Base-by-base conservation (phyloP, 1,140 invertebrate genomes). In the Ruditapes philippinarum region DNA sequence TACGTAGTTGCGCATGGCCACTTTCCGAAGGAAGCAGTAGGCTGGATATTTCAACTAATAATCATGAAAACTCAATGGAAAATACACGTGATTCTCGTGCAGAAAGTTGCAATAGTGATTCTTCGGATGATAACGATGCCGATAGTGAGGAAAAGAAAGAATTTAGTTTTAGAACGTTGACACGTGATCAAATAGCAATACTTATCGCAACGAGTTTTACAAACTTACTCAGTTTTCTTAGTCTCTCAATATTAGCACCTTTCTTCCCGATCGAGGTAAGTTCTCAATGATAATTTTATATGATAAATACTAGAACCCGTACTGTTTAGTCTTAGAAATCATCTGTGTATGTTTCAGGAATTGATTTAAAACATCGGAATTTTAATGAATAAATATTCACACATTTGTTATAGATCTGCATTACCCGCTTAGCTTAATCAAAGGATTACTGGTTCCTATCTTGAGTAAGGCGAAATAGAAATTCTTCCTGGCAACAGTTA, bases 211-310 rank as follows among this genome's bases (percentile, higher is more conserved):
- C 86, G 4, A 68, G 76, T 62, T 65, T 70, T 38, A 80, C 86
- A 31, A 81, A 79, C 45, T 54, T 88, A 40, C 57, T 88, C 33
- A 80, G 76, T 80, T 88, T 80, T 40, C 60, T 88, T 3, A 80
- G 86, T 73, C 60, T 88, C 1, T 88, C 86, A 1, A 70, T 88
- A 38, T 36, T 88, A 3, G 86, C 86, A 31, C 86, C 86, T 51
- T 88, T 88, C 42, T 88, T 88, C 49, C 86, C 86, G 0, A 22
- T 80, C 14, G 86, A 88, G 76, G 86, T 88, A 88, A 88, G 86
- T 17, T 45, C 42, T 14, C 14, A n/a, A n/a, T n/a, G n/a, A n/a
- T n/a, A n/a, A n/a, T n/a, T n/a, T n/a, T n/a, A n/a, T n/a, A n/a
- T n/a, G n/a, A n/a, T n/a, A n/a, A n/a, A n/a, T n/a, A n/a, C n/a